These are phyloP conservation scores for Magallana ariakensis DNA, from an alignment of 1,140 invertebrate species.

Conservation along the genomic window DNA sequence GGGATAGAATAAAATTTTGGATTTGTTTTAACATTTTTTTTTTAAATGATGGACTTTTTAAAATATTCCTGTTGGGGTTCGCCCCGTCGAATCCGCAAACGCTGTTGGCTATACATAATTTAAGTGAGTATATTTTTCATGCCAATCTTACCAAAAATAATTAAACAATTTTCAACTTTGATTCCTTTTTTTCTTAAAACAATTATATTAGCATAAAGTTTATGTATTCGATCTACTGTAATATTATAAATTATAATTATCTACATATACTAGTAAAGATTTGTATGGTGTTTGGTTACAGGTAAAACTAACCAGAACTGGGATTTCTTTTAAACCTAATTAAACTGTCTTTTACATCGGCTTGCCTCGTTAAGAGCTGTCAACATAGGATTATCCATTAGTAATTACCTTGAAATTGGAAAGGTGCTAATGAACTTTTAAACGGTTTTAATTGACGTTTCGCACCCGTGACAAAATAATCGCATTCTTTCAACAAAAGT, in stretches of 20 bases:
- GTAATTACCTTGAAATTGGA: neutral
- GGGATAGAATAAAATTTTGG: neutral
- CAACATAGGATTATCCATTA: neutral
- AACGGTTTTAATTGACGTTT: neutral
- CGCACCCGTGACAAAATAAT: neutral
- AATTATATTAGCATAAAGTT: no score
- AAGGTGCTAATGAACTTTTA: neutral
- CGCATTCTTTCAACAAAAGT: neutral
- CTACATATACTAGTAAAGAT: no score
- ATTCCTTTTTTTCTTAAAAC: no score
- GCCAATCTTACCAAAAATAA: no score
- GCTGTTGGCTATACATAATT: neutral
- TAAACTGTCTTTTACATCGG: no score
- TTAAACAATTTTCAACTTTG: no score
- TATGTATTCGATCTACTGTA: no score
- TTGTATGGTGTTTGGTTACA: no score
- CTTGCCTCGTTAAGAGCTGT: neutral
- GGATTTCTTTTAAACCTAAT: no score
- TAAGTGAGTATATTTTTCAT: neutral
- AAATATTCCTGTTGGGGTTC: neutral
- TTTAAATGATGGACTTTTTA: neutral
- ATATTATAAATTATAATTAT: no score
- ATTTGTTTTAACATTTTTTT: neutral
- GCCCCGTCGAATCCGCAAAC: neutral
- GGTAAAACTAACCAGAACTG: no score